Evolutionary conservation across 2,113 vertebrate species (phyloP).

Genomic region (Aptenodytes forsteri): DNA sequence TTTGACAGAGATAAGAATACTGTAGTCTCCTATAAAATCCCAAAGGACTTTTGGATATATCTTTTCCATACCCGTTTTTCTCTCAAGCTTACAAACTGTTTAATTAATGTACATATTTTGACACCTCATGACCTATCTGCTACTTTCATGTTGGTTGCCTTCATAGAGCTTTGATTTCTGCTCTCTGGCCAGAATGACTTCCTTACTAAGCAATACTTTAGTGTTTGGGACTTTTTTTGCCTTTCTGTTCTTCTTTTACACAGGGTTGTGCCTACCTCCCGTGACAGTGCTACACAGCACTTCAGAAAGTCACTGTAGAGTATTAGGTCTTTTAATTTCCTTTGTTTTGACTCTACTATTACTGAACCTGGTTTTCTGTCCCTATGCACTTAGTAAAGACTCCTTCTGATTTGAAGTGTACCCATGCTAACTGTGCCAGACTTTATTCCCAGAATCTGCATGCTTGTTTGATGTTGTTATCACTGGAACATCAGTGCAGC

Average conservation of each 20-base stretch:
- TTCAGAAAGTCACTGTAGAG: neutral
- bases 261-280: neutral
- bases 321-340: neutral
- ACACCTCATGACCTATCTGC: neutral
- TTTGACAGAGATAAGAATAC: neutral
- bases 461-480: neutral
- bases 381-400: neutral
- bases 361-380: neutral
- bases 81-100: neutral
- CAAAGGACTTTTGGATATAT: neutral
- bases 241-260: neutral
- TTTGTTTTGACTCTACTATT: neutral
- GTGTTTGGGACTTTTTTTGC: neutral
- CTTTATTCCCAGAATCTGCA: neutral
- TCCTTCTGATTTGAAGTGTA: neutral
- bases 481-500: neutral
- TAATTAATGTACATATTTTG: constrained; percentile 6
- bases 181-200: neutral
- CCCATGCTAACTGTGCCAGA: neutral
- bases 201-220: neutral
- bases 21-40: neutral
- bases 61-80: neutral
- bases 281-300: neutral
- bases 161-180: neutral
- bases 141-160: neutral